Evolutionary conservation across 1,140 invertebrate species (phyloP).

Genomic region (Papilio machaon): DNA sequence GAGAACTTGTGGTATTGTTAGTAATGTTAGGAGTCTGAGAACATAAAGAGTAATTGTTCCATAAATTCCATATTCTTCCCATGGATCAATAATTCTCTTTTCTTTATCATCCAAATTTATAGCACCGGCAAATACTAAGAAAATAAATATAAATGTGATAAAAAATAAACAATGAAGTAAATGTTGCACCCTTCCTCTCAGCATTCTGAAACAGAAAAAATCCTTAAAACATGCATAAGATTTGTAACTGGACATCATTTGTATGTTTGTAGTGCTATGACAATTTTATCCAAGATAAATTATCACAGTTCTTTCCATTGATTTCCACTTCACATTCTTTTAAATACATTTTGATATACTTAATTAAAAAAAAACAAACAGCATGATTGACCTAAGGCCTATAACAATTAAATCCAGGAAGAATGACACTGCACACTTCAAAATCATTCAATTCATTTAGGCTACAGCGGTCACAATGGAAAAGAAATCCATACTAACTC

Average conservation of each 20-base stretch:
- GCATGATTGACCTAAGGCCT: no score
- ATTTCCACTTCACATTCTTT: background rate
- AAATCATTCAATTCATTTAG: no score
- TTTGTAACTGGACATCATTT: background rate
- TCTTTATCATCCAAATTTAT: conserved; percentile 85
- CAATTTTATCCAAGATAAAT: background rate
- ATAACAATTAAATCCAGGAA: no score
- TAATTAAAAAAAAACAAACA: background rate
- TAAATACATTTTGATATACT: background rate
- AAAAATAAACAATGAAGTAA: conserved; percentile 90
- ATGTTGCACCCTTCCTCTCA: conserved; percentile 77
- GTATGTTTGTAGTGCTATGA: background rate
- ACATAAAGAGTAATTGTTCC: conserved; percentile 89
- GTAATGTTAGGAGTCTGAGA: conserved; percentile 90
- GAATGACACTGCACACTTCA: no score
- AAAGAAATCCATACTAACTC: no score
- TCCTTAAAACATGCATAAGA: conserved; percentile 1
- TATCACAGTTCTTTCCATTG: background rate
- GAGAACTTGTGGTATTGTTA: conserved; percentile 94
- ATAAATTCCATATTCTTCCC: conserved; percentile 89
- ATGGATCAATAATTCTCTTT: conserved; percentile 88
- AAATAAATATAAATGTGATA: conserved; percentile 87
- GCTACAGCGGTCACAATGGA: no score
- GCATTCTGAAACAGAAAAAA: conserved; percentile 76
- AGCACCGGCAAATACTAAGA: conserved; percentile 91